Evolutionary conservation across 2,113 vertebrate species (phyloP), one percentile per base, ranked within the genome.

Genomic region (Lophura nycthemera): DNA sequence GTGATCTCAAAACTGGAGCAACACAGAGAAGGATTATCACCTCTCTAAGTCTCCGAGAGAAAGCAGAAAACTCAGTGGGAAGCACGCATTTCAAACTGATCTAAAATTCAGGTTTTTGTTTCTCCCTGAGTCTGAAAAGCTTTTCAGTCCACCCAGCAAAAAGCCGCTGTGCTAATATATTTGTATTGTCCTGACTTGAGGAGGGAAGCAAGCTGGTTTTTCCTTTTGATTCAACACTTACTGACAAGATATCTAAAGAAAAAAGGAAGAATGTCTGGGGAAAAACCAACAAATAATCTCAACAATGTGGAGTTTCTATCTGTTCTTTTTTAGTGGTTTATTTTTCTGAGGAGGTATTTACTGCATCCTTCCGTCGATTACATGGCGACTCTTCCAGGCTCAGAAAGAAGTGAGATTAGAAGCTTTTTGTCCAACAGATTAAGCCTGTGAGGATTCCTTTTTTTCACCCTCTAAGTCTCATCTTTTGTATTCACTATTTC

Each of bases 241-340:
- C 95, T 97, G 96, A 96, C 95, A 93, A 92, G 88, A 94, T 77
- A 81, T 96, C 86, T 82, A 88, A 94, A 97, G 77, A 92, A 93
- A 94, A 95, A 97, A 95, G 85, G 70, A 93, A 93, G 71, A 96
- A n/a, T 4, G 24, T 52, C 86, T 69, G 56, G 63, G 86, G n/a
- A 86, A 94, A 94, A 87, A 40, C 0, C 42, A 94, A 85, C 47
- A 96, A 92, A 90, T 71, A 86, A 82, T 60, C 66, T 90, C 54
- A 84, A 75, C 65, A 92, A 73, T 9, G 13, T 54, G 77, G 71
- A 69, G 63, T 32, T 69, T 87, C 78, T 45, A 2, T 76, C 90
- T 85, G 52, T 92, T 66, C 80, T 92, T 79, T 45, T 88, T 34
- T n/a, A 66, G 81, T 63, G 76, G 61, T 81, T 92, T 96, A 81